These are phyloP conservation scores for Dendrocincla tyrannina DNA, from an alignment of 2,797 vertebrate genomes.

Conservation along the genomic window DNA sequence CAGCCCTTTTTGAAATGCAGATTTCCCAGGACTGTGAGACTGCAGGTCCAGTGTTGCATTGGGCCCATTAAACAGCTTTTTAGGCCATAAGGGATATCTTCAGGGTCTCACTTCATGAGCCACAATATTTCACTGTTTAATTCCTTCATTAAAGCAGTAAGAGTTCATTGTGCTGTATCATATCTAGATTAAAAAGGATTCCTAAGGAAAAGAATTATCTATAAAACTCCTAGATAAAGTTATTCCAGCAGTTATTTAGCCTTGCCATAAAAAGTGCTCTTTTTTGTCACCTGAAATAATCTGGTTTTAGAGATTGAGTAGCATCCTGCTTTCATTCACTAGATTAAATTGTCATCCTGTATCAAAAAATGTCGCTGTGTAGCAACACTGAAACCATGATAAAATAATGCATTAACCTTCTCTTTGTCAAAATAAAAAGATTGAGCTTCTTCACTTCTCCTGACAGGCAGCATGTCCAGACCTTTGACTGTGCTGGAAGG, in stretches of 20 bases:
- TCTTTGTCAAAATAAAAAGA: constrained; percentile 17
- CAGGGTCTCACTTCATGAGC: neutral
- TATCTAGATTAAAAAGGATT: constrained; percentile 35
- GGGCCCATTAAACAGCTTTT: constrained; percentile 6
- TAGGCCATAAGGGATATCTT: neutral
- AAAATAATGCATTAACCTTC: neutral
- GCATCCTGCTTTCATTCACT: neutral
- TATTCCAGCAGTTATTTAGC: constrained; percentile 41
- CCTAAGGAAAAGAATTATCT: constrained; percentile 14
- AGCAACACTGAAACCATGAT: neutral
- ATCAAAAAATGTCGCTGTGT: constrained; percentile 13
- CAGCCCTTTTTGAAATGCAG: constrained; percentile 8
- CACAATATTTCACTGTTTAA: constrained; percentile 28
- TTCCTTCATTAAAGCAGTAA: constrained; percentile 41
- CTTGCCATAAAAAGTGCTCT: neutral
- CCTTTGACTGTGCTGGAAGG: neutral
- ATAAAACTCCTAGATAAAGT: constrained; percentile 25
- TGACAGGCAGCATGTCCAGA: neutral
- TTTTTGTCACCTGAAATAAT: constrained; percentile 44
- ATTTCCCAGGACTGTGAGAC: neutral
- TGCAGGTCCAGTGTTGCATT: neutral
- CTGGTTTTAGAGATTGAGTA: constrained; percentile 25
- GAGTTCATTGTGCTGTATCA: neutral
- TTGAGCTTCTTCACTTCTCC: neutral
- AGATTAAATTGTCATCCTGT: constrained; percentile 38